Evolutionary conservation across 2,888 invertebrate species (phyloP).

Genomic region (Pheosia tremula): DNA sequence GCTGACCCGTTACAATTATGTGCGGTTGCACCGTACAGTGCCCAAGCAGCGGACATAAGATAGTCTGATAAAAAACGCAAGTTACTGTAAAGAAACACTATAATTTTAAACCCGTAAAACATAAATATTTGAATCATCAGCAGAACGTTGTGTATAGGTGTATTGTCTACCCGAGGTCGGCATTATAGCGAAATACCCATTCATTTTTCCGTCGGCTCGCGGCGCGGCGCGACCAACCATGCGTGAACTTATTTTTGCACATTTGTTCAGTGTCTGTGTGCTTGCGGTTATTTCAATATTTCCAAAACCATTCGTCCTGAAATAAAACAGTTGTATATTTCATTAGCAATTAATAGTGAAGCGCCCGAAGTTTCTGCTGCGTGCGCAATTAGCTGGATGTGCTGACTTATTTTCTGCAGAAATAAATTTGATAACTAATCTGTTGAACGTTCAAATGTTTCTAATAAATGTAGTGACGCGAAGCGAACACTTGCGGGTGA

Average conservation of each 20-base stretch:
- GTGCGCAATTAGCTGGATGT: neutral
- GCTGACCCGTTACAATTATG: too few species aligned
- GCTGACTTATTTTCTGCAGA: constrained; percentile 22
- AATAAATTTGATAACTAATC: constrained; percentile 17
- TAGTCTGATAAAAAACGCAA: too few species aligned
- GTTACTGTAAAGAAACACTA: neutral
- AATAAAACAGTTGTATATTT: constrained; percentile 67
- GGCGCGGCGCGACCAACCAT: constrained; percentile 69
- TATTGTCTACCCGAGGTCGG: constrained; percentile 59
- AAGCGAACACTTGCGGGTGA: constrained; percentile 57
- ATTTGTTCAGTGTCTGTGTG: constrained; percentile 75
- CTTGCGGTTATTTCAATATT: constrained; percentile 73
- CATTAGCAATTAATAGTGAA: constrained; percentile 48
- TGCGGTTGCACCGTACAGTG: too few species aligned
- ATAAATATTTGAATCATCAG: constrained; percentile 2
- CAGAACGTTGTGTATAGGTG: constrained; percentile 23
- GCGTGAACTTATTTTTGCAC: constrained; percentile 79
- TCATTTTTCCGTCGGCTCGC: constrained; percentile 72
- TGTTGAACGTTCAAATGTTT: constrained; percentile 29
- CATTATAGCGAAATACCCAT: constrained; percentile 77
- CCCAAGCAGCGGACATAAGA: too few species aligned
- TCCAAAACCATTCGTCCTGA: constrained; percentile 66
- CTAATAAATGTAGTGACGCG: constrained; percentile 41
- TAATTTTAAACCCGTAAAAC: constrained; percentile 3
- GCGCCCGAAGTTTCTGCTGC: constrained; percentile 7